Evolutionary conservation across 2,113 vertebrate genomes (phyloP).

Genomic region (Crotalus tigris): DNA sequence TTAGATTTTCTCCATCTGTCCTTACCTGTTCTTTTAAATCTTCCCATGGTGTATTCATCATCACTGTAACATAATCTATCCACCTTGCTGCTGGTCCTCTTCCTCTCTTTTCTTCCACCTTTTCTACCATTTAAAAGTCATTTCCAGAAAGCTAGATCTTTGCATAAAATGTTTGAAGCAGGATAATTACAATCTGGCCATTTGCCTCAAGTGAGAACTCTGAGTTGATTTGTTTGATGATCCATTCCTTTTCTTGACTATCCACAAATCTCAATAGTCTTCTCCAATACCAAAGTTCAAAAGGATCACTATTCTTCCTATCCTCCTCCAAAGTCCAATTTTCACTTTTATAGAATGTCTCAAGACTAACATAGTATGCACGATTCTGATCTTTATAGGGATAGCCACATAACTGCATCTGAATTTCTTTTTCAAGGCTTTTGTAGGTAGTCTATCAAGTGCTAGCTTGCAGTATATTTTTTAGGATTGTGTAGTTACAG

Average conservation of each 20-base stretch:
- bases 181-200: background rate
- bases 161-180: background rate
- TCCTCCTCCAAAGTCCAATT: background rate
- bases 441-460: background rate
- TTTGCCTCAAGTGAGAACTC: background rate
- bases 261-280: background rate
- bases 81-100: background rate
- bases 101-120: background rate
- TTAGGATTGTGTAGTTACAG: background rate
- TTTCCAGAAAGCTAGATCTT: background rate
- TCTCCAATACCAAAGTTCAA: background rate
- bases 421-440: background rate
- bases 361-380: background rate
- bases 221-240: background rate
- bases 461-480: background rate
- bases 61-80: background rate
- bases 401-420: background rate
- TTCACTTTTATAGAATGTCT: background rate
- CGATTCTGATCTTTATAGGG: background rate
- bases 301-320: background rate
- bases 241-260: background rate
- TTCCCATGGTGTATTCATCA: background rate
- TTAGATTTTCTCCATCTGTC: background rate
- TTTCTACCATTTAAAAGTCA: background rate
- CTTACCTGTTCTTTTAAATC: background rate